phyloP scores from a whole-genome alignment of 2,113 vertebrate genomes.

The Hypomesus transpacificus region DNA sequence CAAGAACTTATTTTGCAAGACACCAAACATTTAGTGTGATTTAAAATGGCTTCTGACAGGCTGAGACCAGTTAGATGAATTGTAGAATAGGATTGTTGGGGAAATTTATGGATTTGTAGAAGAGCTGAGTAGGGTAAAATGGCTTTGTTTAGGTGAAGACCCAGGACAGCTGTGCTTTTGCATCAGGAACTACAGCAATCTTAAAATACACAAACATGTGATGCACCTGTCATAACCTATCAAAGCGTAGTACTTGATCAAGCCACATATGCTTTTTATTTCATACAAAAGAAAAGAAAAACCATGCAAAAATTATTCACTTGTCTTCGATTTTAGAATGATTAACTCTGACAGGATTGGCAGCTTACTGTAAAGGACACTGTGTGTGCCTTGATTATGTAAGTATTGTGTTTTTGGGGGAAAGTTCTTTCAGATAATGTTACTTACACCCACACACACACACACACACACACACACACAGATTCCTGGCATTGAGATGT shows the following conservation, averaged over 20 bases:
- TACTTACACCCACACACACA: no score
- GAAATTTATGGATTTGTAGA: slow-evolving; percentile 17
- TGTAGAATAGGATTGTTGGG: background rate
- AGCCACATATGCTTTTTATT: background rate
- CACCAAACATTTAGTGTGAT: background rate
- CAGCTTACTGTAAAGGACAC: no score
- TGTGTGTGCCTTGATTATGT: no score
- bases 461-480: no score
- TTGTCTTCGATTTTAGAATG: no score
- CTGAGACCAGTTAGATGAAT: slow-evolving; percentile 10
- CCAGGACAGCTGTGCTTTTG: slow-evolving; percentile 27
- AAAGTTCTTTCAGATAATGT: no score
- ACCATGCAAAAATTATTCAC: no score
- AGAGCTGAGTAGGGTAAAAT: background rate
- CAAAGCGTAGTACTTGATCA: slow-evolving; percentile 3
- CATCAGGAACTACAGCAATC: slow-evolving; percentile 4
- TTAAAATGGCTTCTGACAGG: slow-evolving; percentile 24
- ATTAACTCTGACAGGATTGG: no score
- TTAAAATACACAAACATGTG: slow-evolving; percentile 15
- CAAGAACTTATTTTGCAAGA: background rate
- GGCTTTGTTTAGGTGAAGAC: background rate
- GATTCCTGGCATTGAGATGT: no score
- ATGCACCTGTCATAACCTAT: slow-evolving; percentile 23
- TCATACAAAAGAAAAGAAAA: background rate
- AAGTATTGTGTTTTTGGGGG: no score